These are phyloP conservation scores for Otolemur crassicaudatus DNA, from an alignment of 2,797 vertebrate genomes.

Conservation along the genomic window DNA sequence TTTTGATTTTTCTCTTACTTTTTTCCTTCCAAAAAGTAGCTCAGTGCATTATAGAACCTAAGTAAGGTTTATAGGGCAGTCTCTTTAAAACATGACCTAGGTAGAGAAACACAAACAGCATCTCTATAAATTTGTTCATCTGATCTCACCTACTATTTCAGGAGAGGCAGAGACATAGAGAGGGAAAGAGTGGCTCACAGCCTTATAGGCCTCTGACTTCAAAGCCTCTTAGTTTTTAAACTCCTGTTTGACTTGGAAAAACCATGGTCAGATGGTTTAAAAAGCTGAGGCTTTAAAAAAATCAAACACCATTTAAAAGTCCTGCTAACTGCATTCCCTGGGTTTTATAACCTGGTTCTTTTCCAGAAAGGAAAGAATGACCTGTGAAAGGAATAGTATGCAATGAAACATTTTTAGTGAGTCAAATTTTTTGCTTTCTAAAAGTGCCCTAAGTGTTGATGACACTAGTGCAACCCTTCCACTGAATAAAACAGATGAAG, in stretches of 20 bases:
- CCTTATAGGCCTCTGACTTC: slow-evolving; percentile 56
- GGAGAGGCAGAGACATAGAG: slow-evolving; percentile 11
- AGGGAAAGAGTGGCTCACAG: slow-evolving; percentile 40
- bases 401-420: slow-evolving; percentile 61
- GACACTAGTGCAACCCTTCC: not conserved
- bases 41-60: slow-evolving; percentile 32
- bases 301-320: slow-evolving; percentile 70
- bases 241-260: slow-evolving; percentile 74
- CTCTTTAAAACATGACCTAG: slow-evolving; percentile 54
- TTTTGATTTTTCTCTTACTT: no score
- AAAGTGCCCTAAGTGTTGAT: not conserved
- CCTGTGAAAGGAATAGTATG: not conserved
- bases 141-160: slow-evolving; percentile 77
- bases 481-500: not conserved
- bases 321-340: slow-evolving; percentile 55
- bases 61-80: slow-evolving; percentile 61
- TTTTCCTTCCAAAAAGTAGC: slow-evolving; percentile 51
- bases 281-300: slow-evolving; percentile 55
- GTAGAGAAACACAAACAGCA: slow-evolving; percentile 62
- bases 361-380: slow-evolving; percentile 63
- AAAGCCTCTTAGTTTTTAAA: slow-evolving; percentile 70
- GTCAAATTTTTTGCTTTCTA: slow-evolving; percentile 35
- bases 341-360: slow-evolving; percentile 63
- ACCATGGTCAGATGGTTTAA: slow-evolving; percentile 60
- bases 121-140: slow-evolving; percentile 63